A percentile compares a stretch with the other conserved stretches of the same genome.
These are phyloP conservation scores for Lordiphosa mommai DNA, from an alignment of 1,140 invertebrate genomes.

Conservation along the genomic window DNA sequence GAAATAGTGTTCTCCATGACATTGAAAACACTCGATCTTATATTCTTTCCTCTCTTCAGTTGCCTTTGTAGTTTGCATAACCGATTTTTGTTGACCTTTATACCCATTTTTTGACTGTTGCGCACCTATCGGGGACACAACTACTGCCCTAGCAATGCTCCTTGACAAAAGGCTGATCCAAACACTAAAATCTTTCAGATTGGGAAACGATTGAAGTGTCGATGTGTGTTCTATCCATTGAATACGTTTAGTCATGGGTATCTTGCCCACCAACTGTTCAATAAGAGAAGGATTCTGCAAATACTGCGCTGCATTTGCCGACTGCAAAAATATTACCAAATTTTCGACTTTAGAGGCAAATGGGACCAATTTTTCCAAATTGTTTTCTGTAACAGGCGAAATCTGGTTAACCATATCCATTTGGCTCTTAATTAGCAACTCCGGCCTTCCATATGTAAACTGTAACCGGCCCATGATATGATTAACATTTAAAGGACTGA, in stretches of 20 bases:
- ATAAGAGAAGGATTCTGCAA: constrained; percentile 3
- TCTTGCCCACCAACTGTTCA: background rate
- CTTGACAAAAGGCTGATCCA: background rate
- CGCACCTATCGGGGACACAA: no score
- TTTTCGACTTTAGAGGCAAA: background rate
- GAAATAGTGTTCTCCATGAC: background rate
- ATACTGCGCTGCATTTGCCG: background rate
- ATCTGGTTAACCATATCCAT: background rate
- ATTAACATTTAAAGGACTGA: constrained; percentile 1
- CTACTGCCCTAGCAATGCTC: background rate
- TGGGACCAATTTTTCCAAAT: background rate
- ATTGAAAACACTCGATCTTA: no score
- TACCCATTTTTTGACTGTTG: no score
- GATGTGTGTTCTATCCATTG: constrained; percentile 3
- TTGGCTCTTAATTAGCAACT: constrained; percentile 31
- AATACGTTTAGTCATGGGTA: constrained; percentile 1
- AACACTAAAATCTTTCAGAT: background rate
- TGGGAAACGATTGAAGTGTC: background rate
- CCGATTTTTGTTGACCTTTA: background rate
- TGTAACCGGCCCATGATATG: constrained; percentile 37
- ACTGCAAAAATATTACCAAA: background rate
- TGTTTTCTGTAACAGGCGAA: background rate
- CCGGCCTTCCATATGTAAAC: constrained; percentile 8
- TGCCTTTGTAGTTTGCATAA: no score
- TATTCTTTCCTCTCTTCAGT: no score